Conservation (phyloP, 2,888 invertebrate species). For the Diarsia dahlii region DNA sequence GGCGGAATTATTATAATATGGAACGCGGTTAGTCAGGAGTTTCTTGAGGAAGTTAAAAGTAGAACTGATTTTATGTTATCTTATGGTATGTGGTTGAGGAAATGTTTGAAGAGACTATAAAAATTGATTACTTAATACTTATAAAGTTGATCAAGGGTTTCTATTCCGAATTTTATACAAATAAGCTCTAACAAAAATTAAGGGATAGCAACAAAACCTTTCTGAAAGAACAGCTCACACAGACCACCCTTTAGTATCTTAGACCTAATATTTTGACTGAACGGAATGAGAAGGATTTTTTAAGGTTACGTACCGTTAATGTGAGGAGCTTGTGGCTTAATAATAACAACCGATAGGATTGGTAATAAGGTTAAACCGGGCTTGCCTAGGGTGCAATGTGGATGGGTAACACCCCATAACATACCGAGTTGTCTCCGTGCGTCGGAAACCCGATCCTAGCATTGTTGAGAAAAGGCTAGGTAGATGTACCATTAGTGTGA, state of each 20-base stretch:
- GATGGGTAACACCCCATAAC: too few relatives aligned
- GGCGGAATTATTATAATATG: slow-evolving; percentile 61
- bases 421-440: too few relatives aligned
- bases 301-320: neutral
- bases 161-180: neutral
- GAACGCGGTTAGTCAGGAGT: slow-evolving; percentile 43
- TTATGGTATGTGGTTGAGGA: slow-evolving; percentile 9
- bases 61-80: slow-evolving; percentile 46
- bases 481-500: too few relatives aligned
- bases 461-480: too few relatives aligned
- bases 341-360: too few relatives aligned
- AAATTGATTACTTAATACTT: neutral
- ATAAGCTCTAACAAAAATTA: too few relatives aligned
- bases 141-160: slow-evolving; percentile 2
- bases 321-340: too few relatives aligned
- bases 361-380: too few relatives aligned
- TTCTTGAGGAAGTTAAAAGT: slow-evolving; percentile 43
- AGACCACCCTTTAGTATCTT: neutral
- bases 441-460: too few relatives aligned
- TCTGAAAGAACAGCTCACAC: neutral
- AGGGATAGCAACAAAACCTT: neutral
- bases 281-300: neutral
- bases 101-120: slow-evolving; percentile 30
- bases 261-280: neutral
- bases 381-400: too few relatives aligned